Conservation (phyloP, 2,113 vertebrate species). For the Phylloscopus trochiloides region DNA sequence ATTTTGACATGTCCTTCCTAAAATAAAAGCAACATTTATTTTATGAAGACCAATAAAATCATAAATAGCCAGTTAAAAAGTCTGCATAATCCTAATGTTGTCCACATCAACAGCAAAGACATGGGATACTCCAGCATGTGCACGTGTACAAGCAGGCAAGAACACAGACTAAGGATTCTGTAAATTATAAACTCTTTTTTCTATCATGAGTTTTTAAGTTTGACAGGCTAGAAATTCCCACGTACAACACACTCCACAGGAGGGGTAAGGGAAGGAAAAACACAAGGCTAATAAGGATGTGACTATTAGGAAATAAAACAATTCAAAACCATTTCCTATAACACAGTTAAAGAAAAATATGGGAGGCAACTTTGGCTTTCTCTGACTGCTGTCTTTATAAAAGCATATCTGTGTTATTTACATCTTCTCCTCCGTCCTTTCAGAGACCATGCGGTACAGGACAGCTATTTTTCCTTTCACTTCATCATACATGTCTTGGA, state of each 20-base stretch:
- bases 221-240: conserved; percentile 18
- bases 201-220: neutral
- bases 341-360: conserved; percentile 42
- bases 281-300: conserved; percentile 33
- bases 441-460: neutral
- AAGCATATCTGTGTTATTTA: neutral
- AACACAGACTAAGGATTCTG: neutral
- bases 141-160: accelerated
- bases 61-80: neutral
- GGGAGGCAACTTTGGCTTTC: conserved; percentile 40
- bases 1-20: neutral
- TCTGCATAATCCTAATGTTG: neutral
- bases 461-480: neutral
- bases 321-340: conserved; percentile 56
- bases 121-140: neutral
- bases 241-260: neutral
- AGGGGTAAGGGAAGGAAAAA: conserved; percentile 29
- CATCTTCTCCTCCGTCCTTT: neutral
- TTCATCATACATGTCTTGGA: neutral
- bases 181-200: neutral
- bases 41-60: conserved; percentile 15
- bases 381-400: neutral
- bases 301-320: conserved; percentile 60
- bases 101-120: neutral
- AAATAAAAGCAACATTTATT: neutral